Evolutionary conservation across 2,113 vertebrate genomes (phyloP).

Genomic region (Chamaetylas fuelleborni): DNA sequence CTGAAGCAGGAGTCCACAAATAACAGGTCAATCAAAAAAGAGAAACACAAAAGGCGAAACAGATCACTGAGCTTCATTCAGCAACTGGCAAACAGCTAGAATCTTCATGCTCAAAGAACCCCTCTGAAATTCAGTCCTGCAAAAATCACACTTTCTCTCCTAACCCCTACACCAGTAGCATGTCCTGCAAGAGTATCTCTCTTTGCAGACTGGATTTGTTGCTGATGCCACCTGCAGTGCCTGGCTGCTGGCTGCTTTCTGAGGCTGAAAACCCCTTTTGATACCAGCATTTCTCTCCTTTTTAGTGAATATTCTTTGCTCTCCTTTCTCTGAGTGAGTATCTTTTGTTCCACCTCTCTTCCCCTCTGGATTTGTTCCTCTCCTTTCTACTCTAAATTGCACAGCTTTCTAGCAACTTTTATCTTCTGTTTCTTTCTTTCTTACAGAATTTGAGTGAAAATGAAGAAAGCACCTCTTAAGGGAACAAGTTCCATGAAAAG

Average conservation of each 20-base stretch:
- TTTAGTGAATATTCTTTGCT: neutral
- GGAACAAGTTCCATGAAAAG: neutral
- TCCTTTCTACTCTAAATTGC: conserved; percentile 28
- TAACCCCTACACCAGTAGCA: neutral
- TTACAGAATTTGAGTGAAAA: conserved; percentile 5
- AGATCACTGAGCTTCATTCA: neutral
- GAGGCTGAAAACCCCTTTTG: conserved; percentile 11
- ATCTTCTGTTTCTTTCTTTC: neutral
- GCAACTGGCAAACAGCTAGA: conserved; percentile 5
- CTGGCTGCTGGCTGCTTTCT: neutral
- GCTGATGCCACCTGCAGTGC: neutral
- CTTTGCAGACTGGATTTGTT: neutral
- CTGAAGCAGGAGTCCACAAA: neutral
- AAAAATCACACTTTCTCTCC: neutral
- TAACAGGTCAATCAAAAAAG: neutral
- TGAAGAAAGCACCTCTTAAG: neutral
- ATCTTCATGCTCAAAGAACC: neutral
- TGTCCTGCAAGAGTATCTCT: neutral
- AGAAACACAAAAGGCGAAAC: neutral
- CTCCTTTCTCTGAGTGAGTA: neutral
- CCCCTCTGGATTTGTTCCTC: neutral
- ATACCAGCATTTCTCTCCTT: neutral
- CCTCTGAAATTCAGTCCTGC: neutral
- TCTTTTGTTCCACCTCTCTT: conserved; percentile 5
- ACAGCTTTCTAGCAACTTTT: conserved; percentile 8